phyloP scores from a whole-genome alignment of 2,888 invertebrate genomes.

The Poecilobothrus nobilitatus region DNA sequence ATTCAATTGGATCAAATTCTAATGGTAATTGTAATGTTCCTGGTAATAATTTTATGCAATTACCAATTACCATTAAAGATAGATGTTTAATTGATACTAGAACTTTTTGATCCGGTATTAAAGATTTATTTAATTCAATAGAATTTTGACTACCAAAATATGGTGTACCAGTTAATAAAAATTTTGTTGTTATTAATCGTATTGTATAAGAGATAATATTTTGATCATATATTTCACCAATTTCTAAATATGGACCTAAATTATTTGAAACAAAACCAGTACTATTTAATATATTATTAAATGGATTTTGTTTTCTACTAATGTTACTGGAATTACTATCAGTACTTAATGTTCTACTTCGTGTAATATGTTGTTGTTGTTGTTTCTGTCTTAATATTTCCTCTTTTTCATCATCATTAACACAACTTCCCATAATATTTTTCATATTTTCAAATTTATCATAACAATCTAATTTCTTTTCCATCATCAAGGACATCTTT shows the following conservation, averaged over 20 bases:
- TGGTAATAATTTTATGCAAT: constrained; percentile 66
- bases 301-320: not conserved
- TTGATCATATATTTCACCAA: constrained; percentile 41
- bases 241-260: constrained; percentile 24
- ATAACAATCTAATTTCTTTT: constrained; percentile 7
- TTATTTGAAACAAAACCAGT: not conserved
- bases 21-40: constrained; percentile 58
- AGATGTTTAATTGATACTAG: constrained; percentile 87
- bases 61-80: constrained; percentile 70
- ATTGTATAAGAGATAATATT: constrained; percentile 38
- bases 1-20: constrained; percentile 48
- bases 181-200: constrained; percentile 38
- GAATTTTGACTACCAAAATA: constrained; percentile 37
- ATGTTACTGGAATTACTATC: not conserved
- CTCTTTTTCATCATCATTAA: not conserved
- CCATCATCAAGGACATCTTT: not conserved
- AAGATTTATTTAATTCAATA: constrained; percentile 13
- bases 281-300: not conserved
- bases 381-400: not conserved
- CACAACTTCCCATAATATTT: not conserved
- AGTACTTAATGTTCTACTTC: constrained; percentile 1
- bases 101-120: constrained; percentile 65
- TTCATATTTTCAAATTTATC: constrained; percentile 1
- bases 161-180: constrained; percentile 38
- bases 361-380: not conserved